Percentiles rank a stretch among this genome's conserved stretches.
These are phyloP conservation scores for Morone chrysops DNA, from an alignment of 2,113 vertebrate species.

Conservation along the genomic window DNA sequence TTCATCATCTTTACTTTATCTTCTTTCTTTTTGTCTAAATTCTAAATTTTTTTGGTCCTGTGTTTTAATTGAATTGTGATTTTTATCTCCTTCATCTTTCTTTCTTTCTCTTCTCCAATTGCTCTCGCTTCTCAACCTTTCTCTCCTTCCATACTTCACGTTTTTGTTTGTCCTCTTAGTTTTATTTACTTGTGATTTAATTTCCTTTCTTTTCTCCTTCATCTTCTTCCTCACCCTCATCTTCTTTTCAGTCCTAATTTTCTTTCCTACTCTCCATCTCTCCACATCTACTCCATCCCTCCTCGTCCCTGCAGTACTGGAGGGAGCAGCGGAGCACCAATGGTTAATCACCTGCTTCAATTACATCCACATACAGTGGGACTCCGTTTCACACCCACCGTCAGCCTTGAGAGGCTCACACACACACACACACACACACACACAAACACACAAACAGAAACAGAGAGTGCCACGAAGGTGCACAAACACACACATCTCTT, in stretches of 20 bases:
- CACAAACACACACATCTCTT: no score
- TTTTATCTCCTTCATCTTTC: no score
- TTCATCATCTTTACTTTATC: not conserved
- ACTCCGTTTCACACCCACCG: slow-evolving; percentile 28
- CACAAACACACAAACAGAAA: slow-evolving; percentile 7
- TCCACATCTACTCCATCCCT: not conserved
- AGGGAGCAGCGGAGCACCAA: slow-evolving; percentile 1
- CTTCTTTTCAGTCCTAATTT: no score
- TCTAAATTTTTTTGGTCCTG: no score
- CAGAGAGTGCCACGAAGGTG: not conserved
- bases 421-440: not conserved
- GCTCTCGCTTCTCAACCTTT: not conserved
- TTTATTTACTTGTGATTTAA: no score
- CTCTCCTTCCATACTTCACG: not conserved
- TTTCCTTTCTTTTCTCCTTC: not conserved
- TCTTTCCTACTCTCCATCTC: not conserved
- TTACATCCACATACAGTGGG: slow-evolving; percentile 39
- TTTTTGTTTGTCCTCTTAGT: not conserved
- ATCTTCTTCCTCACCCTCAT: not conserved
- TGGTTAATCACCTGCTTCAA: slow-evolving; percentile 51
- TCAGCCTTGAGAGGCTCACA: not conserved
- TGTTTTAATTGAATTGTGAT: no score
- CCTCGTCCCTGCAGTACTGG: not conserved
- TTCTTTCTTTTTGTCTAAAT: not conserved
- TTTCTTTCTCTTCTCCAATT: not conserved